Evolutionary conservation across 1,140 invertebrate genomes (phyloP).

Genomic region (Pseudomyrmex concolor): DNA sequence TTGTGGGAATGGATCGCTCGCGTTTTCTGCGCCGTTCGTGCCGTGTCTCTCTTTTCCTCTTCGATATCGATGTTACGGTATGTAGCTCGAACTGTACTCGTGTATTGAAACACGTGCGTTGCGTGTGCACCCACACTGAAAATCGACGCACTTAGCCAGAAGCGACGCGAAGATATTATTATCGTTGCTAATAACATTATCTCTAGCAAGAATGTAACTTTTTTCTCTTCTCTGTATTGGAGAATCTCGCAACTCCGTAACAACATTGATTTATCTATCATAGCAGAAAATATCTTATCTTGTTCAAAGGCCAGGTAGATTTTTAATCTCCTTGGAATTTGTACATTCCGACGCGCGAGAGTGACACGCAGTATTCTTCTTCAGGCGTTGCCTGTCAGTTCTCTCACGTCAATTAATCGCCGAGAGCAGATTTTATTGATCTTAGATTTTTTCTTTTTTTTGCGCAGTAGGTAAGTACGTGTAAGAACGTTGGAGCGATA

Average conservation of each 20-base stretch:
- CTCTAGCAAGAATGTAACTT: neutral
- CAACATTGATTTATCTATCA: neutral
- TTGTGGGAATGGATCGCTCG: constrained; percentile 80
- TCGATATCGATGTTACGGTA: constrained; percentile 37
- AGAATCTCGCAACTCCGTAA: neutral
- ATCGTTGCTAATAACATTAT: constrained; percentile 43
- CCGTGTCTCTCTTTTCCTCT: constrained; percentile 22
- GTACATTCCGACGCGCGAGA: no score
- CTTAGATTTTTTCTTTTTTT: neutral
- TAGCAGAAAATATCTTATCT: neutral
- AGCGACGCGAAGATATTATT: constrained; percentile 39
- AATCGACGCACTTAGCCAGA: constrained; percentile 56
- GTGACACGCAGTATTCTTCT: neutral
- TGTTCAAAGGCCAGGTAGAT: neutral
- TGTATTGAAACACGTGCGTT: constrained; percentile 40
- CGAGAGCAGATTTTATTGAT: neutral
- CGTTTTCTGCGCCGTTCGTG: constrained; percentile 70
- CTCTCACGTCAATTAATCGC: neutral
- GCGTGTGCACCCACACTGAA: constrained; percentile 81
- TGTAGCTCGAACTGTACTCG: constrained; percentile 48
- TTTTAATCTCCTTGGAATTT: no score
- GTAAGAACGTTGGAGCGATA: constrained; percentile 15
- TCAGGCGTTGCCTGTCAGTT: no score
- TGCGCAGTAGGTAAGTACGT: neutral
- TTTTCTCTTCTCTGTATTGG: neutral